Base-by-base conservation (phyloP, 2,113 vertebrate species). In the Equus quagga region DNA sequence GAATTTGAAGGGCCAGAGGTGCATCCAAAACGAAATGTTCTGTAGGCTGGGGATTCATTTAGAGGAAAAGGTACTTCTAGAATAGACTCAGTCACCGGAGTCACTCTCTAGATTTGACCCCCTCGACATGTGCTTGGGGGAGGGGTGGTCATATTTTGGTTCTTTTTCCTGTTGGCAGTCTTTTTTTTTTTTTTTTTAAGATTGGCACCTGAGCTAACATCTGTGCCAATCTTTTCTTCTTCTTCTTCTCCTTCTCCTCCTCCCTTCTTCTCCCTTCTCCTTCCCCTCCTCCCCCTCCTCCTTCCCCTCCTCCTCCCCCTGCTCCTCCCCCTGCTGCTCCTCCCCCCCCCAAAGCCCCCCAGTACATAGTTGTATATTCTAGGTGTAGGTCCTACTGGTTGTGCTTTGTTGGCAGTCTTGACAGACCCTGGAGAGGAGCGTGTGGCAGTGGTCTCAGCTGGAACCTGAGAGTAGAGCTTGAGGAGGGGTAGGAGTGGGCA, bases 41-140 rank as follows among this genome's bases (percentile, higher is more conserved):
- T 72, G 12, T 79, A 79, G 56, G 49, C 5, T 70, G 46, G 6
- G 44, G 44, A 67, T 86, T 89, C 49, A 62, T 54, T 84, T 76
- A 89, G 60, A 81, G 78, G 64, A 56, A 64, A 94, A 49, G 10
- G 58, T 78, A 92, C n/a, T 78, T 92, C 44, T 97, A n/a, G 87
- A 94, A 64, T 33, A 90, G 83, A 94, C 41, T 36, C 41, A 84
- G 9, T 92, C 79, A 62, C 19, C 67, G 46, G 44, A 78, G 23
- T 49, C 11, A 67, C 13, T 81, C 46, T 49, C 33, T 93, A 90
- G n/a, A 87, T 72, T 67, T 83, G 56, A 79, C 26, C 76, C 7
- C 15, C 28, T 95, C 81, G 62, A 89, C 58, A 80, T 83, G 24
- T 83, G 21, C 51, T 81, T 87, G 2, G 13, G 75, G 72, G 26